Conservation (phyloP, 2,888 invertebrate genomes). For the Drosophila mimetica region DNA sequence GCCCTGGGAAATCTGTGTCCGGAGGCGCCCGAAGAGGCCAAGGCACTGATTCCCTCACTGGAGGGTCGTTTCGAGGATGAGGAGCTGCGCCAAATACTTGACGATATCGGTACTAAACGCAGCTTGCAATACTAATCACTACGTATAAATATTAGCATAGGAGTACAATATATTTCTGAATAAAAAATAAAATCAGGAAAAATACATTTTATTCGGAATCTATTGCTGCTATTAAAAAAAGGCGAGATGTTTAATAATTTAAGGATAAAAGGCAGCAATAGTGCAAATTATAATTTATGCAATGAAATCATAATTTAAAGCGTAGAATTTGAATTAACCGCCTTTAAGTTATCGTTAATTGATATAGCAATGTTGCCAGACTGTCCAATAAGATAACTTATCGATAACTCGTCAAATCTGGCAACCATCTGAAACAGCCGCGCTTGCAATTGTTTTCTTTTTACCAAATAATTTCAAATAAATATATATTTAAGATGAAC, state of each 20-base stretch:
- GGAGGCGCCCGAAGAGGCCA: conserved; percentile 99
- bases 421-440: conserved; percentile 3
- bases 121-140: conserved; percentile 96
- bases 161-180: neutral
- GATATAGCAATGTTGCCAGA: neutral
- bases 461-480: neutral
- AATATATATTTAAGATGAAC: conserved; percentile 52
- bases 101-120: conserved; percentile 98
- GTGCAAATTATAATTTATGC: too few relatives aligned
- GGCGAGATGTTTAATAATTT: too few relatives aligned
- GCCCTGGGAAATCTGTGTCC: conserved; percentile 99
- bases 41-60: conserved; percentile 97
- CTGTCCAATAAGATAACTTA: neutral
- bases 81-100: conserved; percentile 97
- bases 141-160: conserved; percentile 7
- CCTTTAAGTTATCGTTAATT: neutral
- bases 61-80: conserved; percentile 99
- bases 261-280: too few relatives aligned
- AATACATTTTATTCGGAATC: neutral
- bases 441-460: conserved; percentile 5
- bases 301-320: too few relatives aligned
- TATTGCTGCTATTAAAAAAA: too few relatives aligned
- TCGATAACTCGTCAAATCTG: neutral
- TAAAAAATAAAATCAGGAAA: neutral
- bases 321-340: neutral